phyloP scores from a whole-genome alignment of 1,140 invertebrate species.

The Teleogryllus occipitalis region DNA sequence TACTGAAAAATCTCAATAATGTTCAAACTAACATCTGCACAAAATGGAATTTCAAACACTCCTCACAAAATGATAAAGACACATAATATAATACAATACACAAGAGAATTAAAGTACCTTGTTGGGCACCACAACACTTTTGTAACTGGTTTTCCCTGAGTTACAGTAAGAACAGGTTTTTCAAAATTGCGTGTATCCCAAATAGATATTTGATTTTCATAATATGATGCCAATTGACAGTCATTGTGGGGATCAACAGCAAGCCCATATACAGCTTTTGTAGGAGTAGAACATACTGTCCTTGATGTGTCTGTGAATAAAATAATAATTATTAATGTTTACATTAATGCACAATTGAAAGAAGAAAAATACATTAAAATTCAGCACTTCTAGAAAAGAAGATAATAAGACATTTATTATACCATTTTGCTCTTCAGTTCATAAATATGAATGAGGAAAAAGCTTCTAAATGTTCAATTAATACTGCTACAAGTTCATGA shows the following conservation, averaged over 20 bases:
- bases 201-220: slow-evolving; percentile 69
- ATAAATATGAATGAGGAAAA: too few relatives aligned
- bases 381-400: too few relatives aligned
- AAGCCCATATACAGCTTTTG: slow-evolving; percentile 75
- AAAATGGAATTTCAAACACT: background rate
- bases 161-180: slow-evolving; percentile 66
- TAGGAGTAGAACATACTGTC: slow-evolving; percentile 59
- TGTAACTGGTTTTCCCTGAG: slow-evolving; percentile 57
- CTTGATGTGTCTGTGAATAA: slow-evolving; percentile 55
- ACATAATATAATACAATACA: too few relatives aligned
- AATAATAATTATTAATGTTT: slow-evolving; percentile 19
- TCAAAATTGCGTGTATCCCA: slow-evolving; percentile 86
- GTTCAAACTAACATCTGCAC: background rate
- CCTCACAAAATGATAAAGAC: background rate
- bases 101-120: slow-evolving; percentile 41
- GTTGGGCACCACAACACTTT: slow-evolving; percentile 85
- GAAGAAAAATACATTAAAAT: too few relatives aligned
- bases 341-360: slow-evolving; percentile 7
- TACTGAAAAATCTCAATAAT: too few relatives aligned
- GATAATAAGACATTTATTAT: too few relatives aligned
- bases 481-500: background rate
- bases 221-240: slow-evolving; percentile 70
- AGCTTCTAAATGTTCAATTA: background rate
- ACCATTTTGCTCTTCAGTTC: too few relatives aligned
- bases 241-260: slow-evolving; percentile 67